Evolutionary conservation across 2,113 vertebrate species (phyloP).

Genomic region (Cyprinodon brontotheroides): DNA sequence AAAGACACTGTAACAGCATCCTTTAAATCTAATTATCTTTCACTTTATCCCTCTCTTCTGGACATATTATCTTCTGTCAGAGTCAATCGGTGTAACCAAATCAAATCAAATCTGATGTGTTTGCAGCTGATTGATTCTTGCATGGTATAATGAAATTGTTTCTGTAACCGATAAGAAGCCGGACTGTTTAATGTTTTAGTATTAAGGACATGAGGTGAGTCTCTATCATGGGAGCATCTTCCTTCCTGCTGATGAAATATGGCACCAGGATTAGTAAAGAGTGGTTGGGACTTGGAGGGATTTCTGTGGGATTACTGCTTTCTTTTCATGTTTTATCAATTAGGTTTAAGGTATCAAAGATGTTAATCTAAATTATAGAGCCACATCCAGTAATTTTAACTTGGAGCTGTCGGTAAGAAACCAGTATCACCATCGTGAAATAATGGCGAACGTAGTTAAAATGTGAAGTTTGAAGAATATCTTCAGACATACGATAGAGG

Average conservation of each 20-base stretch:
- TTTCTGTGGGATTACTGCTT: slow-evolving; percentile 4
- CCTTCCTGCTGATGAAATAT: slow-evolving; percentile 31
- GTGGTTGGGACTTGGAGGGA: slow-evolving; percentile 7
- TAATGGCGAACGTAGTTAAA: background rate
- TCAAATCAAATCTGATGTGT: slow-evolving; percentile 44
- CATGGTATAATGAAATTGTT: slow-evolving; percentile 25
- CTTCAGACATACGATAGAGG: too few relatives aligned
- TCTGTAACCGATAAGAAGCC: slow-evolving; percentile 11
- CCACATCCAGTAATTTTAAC: background rate
- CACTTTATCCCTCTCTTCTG: slow-evolving; percentile 35
- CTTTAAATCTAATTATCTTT: slow-evolving; percentile 57
- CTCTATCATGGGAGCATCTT: background rate
- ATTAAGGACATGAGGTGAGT: slow-evolving; percentile 11
- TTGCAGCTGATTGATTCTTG: slow-evolving; percentile 39
- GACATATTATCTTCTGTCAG: slow-evolving; percentile 53
- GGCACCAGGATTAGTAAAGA: slow-evolving; percentile 25
- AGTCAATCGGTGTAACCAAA: slow-evolving; percentile 48
- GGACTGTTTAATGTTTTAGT: slow-evolving; percentile 7
- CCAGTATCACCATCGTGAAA: background rate
- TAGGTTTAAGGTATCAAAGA: slow-evolving; percentile 2
- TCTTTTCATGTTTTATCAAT: slow-evolving; percentile 6
- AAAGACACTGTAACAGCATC: slow-evolving; percentile 33
- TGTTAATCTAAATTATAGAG: slow-evolving; percentile 14
- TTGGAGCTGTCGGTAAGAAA: slow-evolving; percentile 27
- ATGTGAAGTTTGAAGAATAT: background rate